Evolutionary conservation across 2,113 vertebrate genomes (phyloP).

Genomic region (Pseudorasbora parva): DNA sequence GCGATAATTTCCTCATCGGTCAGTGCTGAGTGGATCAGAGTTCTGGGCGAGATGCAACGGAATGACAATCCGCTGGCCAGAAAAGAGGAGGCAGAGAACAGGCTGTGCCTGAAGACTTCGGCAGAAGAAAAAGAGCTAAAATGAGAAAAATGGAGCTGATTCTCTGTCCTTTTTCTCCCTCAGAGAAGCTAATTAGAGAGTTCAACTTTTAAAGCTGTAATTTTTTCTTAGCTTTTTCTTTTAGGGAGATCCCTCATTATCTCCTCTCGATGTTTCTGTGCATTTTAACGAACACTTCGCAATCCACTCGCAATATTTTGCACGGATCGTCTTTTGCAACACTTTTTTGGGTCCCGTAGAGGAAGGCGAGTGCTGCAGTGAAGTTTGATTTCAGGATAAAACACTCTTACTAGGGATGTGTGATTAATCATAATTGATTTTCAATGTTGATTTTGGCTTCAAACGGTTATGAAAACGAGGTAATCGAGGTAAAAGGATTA

Average conservation of each 20-base stretch:
- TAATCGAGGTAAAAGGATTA: too few relatives aligned
- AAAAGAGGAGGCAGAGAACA: constrained; percentile 18
- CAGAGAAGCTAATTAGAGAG: not conserved
- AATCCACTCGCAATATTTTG: not conserved
- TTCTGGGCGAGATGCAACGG: constrained; percentile 30
- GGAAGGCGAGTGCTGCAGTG: not conserved
- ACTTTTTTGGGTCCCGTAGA: not conserved
- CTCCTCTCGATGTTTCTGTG: not conserved
- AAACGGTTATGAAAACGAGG: too few relatives aligned
- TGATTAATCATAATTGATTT: too few relatives aligned
- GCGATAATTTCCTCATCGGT: constrained; percentile 43
- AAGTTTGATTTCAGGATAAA: not conserved
- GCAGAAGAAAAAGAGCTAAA: not conserved
- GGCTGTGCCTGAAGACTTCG: not conserved
- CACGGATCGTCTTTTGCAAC: not conserved
- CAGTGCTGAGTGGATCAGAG: constrained; percentile 37
- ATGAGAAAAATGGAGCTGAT: not conserved
- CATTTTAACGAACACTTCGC: not conserved
- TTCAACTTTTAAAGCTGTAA: constrained; percentile 1
- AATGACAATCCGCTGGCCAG: constrained; percentile 3
- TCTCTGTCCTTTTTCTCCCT: not conserved
- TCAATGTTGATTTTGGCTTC: too few relatives aligned
- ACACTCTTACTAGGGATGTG: not conserved
- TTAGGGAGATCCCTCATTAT: not conserved
- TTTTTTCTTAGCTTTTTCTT: not conserved